Conservation (phyloP, 2,113 vertebrate genomes). For the Morone saxatilis region DNA sequence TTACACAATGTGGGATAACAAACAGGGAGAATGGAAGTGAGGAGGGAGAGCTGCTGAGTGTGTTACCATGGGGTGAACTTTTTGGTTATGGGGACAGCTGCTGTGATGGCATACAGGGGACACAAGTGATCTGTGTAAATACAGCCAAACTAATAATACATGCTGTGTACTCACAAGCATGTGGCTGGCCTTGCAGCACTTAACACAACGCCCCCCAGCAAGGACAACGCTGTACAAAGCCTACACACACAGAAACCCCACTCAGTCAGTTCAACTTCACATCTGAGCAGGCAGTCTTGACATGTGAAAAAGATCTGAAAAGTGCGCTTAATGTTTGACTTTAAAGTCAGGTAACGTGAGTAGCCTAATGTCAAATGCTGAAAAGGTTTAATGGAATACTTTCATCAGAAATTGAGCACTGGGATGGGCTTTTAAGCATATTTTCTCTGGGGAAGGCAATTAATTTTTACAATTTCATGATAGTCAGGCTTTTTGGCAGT, state of each 20-base stretch:
- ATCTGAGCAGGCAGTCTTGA: constrained; percentile 50
- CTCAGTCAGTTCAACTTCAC: constrained; percentile 42
- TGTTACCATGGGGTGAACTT: constrained; percentile 56
- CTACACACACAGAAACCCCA: constrained; percentile 23
- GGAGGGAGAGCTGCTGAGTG: constrained; percentile 44
- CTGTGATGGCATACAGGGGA: constrained; percentile 47
- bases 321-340: constrained; percentile 40
- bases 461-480: constrained; percentile 72
- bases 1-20: constrained; percentile 83
- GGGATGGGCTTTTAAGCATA: constrained; percentile 47
- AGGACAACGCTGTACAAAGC: constrained; percentile 41
- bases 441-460: constrained; percentile 54
- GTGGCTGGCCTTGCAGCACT: constrained; percentile 32
- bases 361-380: constrained; percentile 44
- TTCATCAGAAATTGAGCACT: constrained; percentile 53
- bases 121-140: constrained; percentile 63
- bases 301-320: constrained; percentile 51
- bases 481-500: constrained; percentile 61
- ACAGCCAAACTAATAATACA: constrained; percentile 63
- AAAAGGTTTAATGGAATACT: constrained; percentile 62
- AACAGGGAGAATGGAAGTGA: constrained; percentile 58
- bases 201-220: constrained; percentile 38
- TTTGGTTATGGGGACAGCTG: constrained; percentile 63
- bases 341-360: constrained; percentile 68
- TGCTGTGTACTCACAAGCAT: constrained; percentile 45